Conservation (phyloP, 2,888 invertebrate genomes). For the Eupithecia abbreviata region DNA sequence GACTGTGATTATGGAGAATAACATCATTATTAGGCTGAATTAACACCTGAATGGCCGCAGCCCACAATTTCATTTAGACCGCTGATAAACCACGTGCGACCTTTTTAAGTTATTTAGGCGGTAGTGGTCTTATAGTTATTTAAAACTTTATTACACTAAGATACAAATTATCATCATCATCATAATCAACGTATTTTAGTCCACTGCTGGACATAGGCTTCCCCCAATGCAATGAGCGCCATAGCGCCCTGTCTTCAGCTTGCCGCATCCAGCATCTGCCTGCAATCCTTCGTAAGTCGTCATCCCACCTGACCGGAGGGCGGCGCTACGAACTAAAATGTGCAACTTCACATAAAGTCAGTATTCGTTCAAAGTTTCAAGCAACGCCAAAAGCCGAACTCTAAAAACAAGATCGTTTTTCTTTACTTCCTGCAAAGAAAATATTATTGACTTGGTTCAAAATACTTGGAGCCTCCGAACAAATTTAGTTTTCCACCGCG, state of each 20-base stretch:
- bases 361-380: conserved; percentile 2
- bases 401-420: conserved; percentile 25
- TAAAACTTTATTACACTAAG: too few species aligned
- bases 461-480: conserved; percentile 34
- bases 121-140: too few species aligned
- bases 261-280: too few species aligned
- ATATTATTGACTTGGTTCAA: conserved; percentile 38
- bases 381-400: conserved; percentile 13
- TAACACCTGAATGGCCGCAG: not conserved
- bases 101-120: not conserved
- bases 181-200: too few species aligned
- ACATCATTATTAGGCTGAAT: not conserved
- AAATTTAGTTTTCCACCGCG: conserved; percentile 42
- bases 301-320: too few species aligned
- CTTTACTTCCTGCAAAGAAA: conserved; percentile 29
- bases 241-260: too few species aligned
- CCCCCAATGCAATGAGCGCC: too few species aligned
- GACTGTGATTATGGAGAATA: not conserved
- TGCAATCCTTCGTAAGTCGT: too few species aligned
- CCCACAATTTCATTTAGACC: not conserved
- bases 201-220: too few species aligned
- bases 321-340: not conserved
- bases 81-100: not conserved
- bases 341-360: not conserved
- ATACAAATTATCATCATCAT: too few species aligned